These are phyloP conservation scores for human (Homo sapiens) DNA, from an alignment of 2,113 vertebrate genomes.

Conservation along the genomic window GRCh38 chr13:45607001-45607500, in stretches of 20 bases:
- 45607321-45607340: not conserved
- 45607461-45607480: not conserved
- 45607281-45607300: not conserved
- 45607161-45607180: slow-evolving; percentile 5
- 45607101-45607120: not conserved
- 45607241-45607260: not conserved
- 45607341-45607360: not conserved
- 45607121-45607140: not conserved
- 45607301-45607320: not conserved
- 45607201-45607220: not conserved
- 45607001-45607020: not conserved
- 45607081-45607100: not conserved
- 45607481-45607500: not conserved
- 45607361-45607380: not conserved
- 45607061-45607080: not conserved
- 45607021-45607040: not conserved
- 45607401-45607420: slow-evolving; percentile 1
- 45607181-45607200: not conserved
- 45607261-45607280: not conserved
- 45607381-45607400: not conserved
- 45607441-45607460: not conserved
- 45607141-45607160: not conserved
- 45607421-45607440: not conserved
- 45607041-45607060: not conserved
- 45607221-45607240: not conserved